phyloP scores from a whole-genome alignment of 2,113 vertebrate genomes.

The Chascanopsetta lugubris region DNA sequence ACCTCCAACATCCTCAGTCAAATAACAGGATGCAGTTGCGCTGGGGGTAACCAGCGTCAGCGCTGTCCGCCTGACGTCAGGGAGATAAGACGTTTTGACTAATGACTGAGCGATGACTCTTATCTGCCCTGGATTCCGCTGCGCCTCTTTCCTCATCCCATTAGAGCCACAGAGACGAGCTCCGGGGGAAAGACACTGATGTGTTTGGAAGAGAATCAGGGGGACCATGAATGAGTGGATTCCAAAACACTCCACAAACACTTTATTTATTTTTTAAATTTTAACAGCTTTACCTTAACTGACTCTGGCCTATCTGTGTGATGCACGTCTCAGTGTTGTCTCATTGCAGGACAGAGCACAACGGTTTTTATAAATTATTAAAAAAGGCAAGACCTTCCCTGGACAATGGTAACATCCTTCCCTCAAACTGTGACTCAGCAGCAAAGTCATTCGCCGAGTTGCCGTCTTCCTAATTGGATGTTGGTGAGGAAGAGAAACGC shows the following conservation, averaged over 20 bases:
- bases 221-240: not conserved
- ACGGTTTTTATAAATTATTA: not conserved
- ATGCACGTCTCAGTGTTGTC: not conserved
- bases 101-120: slow-evolving; percentile 54
- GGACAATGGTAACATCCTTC: not conserved
- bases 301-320: slow-evolving; percentile 3
- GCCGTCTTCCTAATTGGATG: slow-evolving; percentile 33
- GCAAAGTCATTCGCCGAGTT: slow-evolving; percentile 5
- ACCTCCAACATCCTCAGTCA: slow-evolving; percentile 1
- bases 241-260: not conserved
- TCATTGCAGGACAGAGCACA: not conserved
- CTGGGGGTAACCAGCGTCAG: slow-evolving; percentile 14
- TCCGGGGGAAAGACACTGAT: slow-evolving; percentile 6
- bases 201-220: not conserved
- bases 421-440: slow-evolving; percentile 19
- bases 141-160: slow-evolving; percentile 36
- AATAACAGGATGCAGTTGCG: slow-evolving; percentile 41
- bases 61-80: slow-evolving; percentile 24
- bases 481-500: slow-evolving; percentile 20
- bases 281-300: not conserved
- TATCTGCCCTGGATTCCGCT: slow-evolving; percentile 62
- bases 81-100: slow-evolving; percentile 54
- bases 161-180: slow-evolving; percentile 30
- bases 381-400: slow-evolving; percentile 9
- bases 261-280: too few relatives aligned